These are phyloP conservation scores for Holacanthus passer DNA, from an alignment of 2,113 vertebrate species.

Conservation along the genomic window DNA sequence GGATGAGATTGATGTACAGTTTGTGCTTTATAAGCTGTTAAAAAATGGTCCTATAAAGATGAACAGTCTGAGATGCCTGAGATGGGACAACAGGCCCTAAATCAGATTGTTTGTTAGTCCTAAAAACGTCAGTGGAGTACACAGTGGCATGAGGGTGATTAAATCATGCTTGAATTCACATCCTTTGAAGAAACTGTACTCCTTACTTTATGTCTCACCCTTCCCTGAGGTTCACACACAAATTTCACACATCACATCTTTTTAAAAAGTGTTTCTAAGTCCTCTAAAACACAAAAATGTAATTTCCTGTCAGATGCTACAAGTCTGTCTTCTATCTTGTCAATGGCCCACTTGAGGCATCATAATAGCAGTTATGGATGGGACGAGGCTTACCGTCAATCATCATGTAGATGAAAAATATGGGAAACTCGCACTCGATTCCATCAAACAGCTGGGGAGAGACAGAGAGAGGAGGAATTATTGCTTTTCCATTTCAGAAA, in stretches of 20 bases:
- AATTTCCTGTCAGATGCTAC: constrained; percentile 43
- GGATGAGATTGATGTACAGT: not conserved
- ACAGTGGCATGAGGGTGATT: constrained; percentile 1
- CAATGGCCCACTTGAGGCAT: constrained; percentile 51
- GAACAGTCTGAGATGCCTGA: not conserved
- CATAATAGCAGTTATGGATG: constrained; percentile 31
- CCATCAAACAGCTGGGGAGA: constrained; percentile 95
- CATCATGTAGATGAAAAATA: constrained; percentile 99
- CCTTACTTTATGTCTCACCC: not conserved
- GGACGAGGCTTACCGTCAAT: constrained; percentile 93
- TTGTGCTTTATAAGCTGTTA: not conserved
- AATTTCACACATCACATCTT: constrained; percentile 5
- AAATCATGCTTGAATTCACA: constrained; percentile 22
- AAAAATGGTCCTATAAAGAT: not conserved
- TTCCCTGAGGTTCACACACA: constrained; percentile 23
- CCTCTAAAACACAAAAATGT: constrained; percentile 35
- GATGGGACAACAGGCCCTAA: not conserved
- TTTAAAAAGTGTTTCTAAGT: constrained; percentile 22
- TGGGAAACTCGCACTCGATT: constrained; percentile 98
- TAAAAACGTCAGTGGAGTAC: constrained; percentile 21
- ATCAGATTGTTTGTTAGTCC: not conserved
- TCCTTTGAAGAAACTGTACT: not conserved
- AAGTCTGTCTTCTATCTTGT: constrained; percentile 37
- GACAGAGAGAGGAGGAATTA: constrained; percentile 66
- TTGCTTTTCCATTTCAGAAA: constrained; percentile 51